Conservation (phyloP, 2,113 vertebrate genomes). For the human region GRCh38 chr11:10831501-10832000, state of each 20-base stretch:
- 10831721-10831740: constrained; percentile 34
- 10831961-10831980: too few relatives aligned
- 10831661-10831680: neutral
- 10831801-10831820: neutral
- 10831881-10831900: too few relatives aligned
- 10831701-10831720: neutral
- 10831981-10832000: too few relatives aligned
- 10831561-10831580: neutral
- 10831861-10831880: neutral
- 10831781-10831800: neutral
- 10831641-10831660: neutral
- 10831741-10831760: neutral
- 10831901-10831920: too few relatives aligned
- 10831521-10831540: constrained; percentile 10
- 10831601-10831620: neutral
- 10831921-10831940: too few relatives aligned
- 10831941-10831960: too few relatives aligned
- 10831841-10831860: neutral
- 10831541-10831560: neutral
- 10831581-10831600: neutral
- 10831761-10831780: neutral
- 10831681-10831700: neutral
- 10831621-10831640: constrained; percentile 28
- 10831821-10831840: neutral
- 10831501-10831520: neutral